These are phyloP conservation scores for Euproctis similis DNA, from an alignment of 2,888 invertebrate genomes.

Conservation along the genomic window DNA sequence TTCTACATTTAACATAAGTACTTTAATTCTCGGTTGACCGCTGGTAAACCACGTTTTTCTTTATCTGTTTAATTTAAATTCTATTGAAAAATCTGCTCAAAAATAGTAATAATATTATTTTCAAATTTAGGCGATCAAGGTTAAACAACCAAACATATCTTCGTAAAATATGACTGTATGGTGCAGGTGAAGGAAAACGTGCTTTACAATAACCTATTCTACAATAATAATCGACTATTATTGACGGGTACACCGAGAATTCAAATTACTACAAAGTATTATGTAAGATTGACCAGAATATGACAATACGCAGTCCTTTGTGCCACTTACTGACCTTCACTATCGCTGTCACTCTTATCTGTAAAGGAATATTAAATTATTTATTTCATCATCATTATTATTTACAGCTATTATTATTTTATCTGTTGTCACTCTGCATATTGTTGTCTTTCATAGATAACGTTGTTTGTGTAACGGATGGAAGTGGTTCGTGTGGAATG, in stretches of 20 bases:
- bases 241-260: slow-evolving; percentile 42
- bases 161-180: too few species aligned
- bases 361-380: slow-evolving; percentile 48
- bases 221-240: slow-evolving; percentile 14
- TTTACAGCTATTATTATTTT: slow-evolving; percentile 2
- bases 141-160: too few species aligned
- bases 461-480: neutral
- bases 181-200: too few species aligned
- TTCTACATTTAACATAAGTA: slow-evolving; percentile 30
- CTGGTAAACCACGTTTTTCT: too few species aligned
- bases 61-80: too few species aligned
- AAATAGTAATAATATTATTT: too few species aligned
- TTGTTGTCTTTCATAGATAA: neutral
- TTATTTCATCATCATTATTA: slow-evolving; percentile 21
- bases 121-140: too few species aligned
- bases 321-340: slow-evolving; percentile 87
- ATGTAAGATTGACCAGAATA: slow-evolving; percentile 75
- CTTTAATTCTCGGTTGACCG: slow-evolving; percentile 22
- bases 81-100: too few species aligned
- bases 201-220: too few species aligned
- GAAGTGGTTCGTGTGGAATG: too few species aligned
- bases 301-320: slow-evolving; percentile 55
- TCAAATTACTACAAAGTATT: slow-evolving; percentile 62
- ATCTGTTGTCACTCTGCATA: neutral
- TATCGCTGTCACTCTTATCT: slow-evolving; percentile 97